A percentile compares a stretch with the other conserved stretches of the same genome.
These are phyloP conservation scores for Zaprionus lineosus DNA, from an alignment of 2,888 invertebrate species.

Conservation along the genomic window DNA sequence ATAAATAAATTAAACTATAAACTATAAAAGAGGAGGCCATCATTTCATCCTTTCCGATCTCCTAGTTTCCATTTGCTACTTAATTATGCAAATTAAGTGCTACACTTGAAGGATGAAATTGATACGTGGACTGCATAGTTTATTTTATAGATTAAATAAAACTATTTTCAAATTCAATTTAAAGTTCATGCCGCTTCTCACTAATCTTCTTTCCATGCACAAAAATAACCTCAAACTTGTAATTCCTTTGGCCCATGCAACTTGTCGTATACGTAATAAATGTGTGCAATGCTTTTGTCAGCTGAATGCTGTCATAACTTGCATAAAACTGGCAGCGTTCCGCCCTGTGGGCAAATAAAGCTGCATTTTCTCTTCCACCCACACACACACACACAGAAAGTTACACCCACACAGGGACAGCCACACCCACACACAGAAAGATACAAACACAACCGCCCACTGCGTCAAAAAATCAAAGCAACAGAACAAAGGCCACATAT, in stretches of 20 bases:
- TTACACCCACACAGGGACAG: neutral
- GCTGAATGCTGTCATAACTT: conserved; percentile 42
- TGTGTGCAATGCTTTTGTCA: conserved; percentile 23
- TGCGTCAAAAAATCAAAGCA: conserved; percentile 28
- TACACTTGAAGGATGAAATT: too few relatives aligned
- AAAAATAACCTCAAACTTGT: conserved; percentile 22
- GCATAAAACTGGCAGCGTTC: conserved; percentile 30
- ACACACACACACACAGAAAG: neutral
- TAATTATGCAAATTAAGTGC: too few relatives aligned
- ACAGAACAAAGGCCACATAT: conserved; percentile 36
- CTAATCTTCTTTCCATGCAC: too few relatives aligned
- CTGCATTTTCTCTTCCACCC: neutral
- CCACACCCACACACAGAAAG: neutral
- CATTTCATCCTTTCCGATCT: too few relatives aligned
- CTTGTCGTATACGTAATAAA: conserved; percentile 30
- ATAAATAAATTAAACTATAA: too few relatives aligned
- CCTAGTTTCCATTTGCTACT: too few relatives aligned
- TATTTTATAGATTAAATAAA: too few relatives aligned
- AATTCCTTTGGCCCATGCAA: conserved; percentile 35
- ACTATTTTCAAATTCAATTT: too few relatives aligned
- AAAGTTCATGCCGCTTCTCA: too few relatives aligned
- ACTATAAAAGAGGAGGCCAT: too few relatives aligned
- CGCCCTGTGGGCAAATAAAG: conserved; percentile 10
- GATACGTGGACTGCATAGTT: too few relatives aligned
- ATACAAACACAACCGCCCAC: neutral